Conservation (phyloP, 2,797 vertebrate genomes). For the Sparidentex hasta region DNA sequence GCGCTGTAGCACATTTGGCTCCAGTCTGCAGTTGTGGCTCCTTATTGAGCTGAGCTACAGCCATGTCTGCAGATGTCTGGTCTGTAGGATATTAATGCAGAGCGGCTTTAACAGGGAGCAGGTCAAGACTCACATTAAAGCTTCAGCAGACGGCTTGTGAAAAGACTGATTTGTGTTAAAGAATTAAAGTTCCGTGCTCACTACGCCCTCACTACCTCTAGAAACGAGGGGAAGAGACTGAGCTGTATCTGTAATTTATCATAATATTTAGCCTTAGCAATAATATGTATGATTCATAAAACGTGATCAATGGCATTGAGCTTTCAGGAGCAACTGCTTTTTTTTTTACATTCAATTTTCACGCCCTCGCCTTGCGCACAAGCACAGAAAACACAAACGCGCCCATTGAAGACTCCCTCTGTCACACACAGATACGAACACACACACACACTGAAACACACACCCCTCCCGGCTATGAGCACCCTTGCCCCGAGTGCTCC, state of each 20-base stretch:
- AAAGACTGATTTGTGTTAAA: constrained; percentile 31
- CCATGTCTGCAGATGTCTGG: constrained; percentile 25
- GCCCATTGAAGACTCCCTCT: constrained; percentile 39
- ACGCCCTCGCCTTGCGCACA: constrained; percentile 37
- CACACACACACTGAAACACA: constrained; percentile 30
- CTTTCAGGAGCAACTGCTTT: constrained; percentile 49
- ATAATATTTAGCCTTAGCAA: constrained; percentile 42
- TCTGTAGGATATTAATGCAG: constrained; percentile 39
- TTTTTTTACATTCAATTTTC: constrained; percentile 27
- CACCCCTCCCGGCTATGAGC: constrained; percentile 68
- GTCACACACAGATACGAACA: constrained; percentile 30
- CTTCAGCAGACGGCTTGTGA: constrained; percentile 27
- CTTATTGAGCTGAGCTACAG: constrained; percentile 26
- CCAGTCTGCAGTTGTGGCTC: constrained; percentile 10
- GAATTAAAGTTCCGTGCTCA: background rate
- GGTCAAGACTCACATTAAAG: constrained; percentile 52
- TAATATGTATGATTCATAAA: constrained; percentile 54
- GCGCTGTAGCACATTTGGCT: constrained; percentile 9
- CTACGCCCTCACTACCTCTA: constrained; percentile 4
- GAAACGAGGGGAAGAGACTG: constrained; percentile 3
- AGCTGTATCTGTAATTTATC: constrained; percentile 47
- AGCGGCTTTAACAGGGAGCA: constrained; percentile 51
- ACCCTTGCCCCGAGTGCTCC: constrained; percentile 80
- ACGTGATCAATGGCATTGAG: constrained; percentile 54
- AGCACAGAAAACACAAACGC: constrained; percentile 44